These are phyloP conservation scores for Dicerorhinus sumatrensis DNA, from an alignment of 2,113 vertebrate genomes.

Conservation along the genomic window DNA sequence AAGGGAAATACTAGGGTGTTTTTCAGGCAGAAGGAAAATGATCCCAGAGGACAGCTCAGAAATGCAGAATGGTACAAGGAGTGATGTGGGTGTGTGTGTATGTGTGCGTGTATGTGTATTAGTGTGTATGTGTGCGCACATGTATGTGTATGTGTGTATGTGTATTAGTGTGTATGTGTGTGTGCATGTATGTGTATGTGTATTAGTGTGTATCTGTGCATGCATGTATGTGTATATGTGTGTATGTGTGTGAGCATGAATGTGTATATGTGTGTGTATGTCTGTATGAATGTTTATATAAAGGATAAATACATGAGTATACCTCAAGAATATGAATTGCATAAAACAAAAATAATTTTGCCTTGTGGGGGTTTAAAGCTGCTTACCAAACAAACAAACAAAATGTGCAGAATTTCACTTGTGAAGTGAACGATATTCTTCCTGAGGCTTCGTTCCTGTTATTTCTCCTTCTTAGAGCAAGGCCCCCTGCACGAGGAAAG, in stretches of 20 bases:
- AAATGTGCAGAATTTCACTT: not conserved
- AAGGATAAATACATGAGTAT: not conserved
- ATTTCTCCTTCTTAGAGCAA: not conserved
- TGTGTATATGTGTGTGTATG: no score
- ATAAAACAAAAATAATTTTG: no score
- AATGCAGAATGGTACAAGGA: not conserved
- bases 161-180: no score
- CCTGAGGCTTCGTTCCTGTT: fast-evolving
- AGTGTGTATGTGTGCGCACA: no score
- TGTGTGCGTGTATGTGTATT: no score
- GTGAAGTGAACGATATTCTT: fast-evolving
- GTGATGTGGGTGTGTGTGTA: not conserved
- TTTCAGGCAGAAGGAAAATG: not conserved
- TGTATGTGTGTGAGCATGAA: no score
- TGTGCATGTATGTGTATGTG: no score
- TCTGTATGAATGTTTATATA: no score
- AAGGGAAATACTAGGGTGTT: not conserved
- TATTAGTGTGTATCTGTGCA: no score
- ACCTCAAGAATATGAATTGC: not conserved
- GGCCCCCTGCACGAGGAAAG: not conserved
- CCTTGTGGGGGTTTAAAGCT: not conserved
- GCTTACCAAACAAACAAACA: not conserved
- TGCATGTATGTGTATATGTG: no score
- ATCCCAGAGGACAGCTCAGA: not conserved
- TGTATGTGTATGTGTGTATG: no score